Conservation (phyloP, 2,113 vertebrate genomes). For the Oxyura jamaicensis region DNA sequence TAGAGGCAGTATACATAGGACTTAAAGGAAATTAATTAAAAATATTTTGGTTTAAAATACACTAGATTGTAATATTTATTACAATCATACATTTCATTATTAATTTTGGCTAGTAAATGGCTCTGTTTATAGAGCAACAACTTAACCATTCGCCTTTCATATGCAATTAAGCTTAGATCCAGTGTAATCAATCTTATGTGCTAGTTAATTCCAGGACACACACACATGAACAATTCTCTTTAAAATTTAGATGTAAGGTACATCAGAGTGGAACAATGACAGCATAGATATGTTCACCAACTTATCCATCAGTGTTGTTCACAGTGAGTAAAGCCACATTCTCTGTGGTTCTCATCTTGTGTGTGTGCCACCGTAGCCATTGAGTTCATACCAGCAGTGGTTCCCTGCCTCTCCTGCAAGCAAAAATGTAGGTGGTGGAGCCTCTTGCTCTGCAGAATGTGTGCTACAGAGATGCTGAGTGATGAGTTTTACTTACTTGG, state of each 20-base stretch:
- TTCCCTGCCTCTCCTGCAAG: not conserved
- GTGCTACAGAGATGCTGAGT: not conserved
- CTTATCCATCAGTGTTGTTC: not conserved
- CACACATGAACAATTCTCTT: not conserved
- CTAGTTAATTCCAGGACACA: not conserved
- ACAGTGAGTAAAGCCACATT: not conserved
- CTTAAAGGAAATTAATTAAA: not conserved
- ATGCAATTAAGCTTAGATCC: not conserved
- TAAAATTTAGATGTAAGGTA: not conserved
- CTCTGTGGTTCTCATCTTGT: not conserved
- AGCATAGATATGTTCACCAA: not conserved
- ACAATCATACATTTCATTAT: not conserved
- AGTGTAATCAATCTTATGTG: not conserved
- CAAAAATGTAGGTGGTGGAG: not conserved
- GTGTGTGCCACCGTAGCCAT: not conserved
- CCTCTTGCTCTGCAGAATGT: not conserved
- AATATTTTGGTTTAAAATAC: constrained; percentile 9
- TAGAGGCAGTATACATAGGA: not conserved
- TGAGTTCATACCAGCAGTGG: not conserved
- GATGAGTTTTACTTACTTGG: not conserved
- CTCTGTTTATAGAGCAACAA: not conserved
- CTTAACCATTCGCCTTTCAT: not conserved
- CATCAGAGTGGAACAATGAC: not conserved
- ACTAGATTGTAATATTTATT: not conserved
- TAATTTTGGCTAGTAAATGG: constrained; percentile 1